phyloP scores from a whole-genome alignment of 2,797 vertebrate genomes.

The Arrhamphus sclerolepis region DNA sequence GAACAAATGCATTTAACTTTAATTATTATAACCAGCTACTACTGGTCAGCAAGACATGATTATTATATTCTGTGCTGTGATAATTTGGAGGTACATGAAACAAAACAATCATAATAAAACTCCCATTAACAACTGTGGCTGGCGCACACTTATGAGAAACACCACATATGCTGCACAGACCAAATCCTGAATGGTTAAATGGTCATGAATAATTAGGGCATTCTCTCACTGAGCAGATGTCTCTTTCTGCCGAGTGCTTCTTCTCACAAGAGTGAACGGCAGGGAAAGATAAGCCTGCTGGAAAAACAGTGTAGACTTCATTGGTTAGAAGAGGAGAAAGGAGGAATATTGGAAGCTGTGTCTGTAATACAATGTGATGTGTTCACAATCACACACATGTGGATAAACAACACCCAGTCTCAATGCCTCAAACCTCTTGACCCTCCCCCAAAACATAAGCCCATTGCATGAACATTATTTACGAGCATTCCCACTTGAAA shows the following conservation, averaged over 20 bases:
- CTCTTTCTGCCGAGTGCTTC: conserved; percentile 77
- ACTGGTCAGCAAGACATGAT: conserved; percentile 11
- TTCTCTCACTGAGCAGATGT: conserved; percentile 83
- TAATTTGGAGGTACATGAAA: conserved; percentile 43
- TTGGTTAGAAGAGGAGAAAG: conserved; percentile 35
- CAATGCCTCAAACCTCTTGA: conserved; percentile 44
- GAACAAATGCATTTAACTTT: conserved; percentile 8
- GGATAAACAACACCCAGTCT: conserved; percentile 54
- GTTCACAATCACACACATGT: conserved; percentile 43
- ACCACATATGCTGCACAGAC: conserved; percentile 77
- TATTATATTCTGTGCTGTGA: conserved; percentile 17
- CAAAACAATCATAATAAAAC: conserved; percentile 54
- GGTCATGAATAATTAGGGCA: conserved; percentile 87
- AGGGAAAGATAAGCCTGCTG: conserved; percentile 66
- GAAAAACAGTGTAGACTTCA: conserved; percentile 49
- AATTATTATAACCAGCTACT: conserved; percentile 16
- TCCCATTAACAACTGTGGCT: conserved; percentile 72
- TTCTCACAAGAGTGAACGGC: conserved; percentile 73
- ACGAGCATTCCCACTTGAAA: conserved; percentile 60
- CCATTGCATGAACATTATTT: conserved; percentile 60
- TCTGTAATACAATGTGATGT: conserved; percentile 61
- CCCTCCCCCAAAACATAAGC: conserved; percentile 56
- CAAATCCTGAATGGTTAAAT: conserved; percentile 84
- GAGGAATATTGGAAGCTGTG: conserved; percentile 42
- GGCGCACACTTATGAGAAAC: conserved; percentile 74